These are phyloP conservation scores for Catostylus mosaicus DNA, from an alignment of 30 jellyfish, hydroid and myxozoan genomes.

Conservation along the genomic window DNA sequence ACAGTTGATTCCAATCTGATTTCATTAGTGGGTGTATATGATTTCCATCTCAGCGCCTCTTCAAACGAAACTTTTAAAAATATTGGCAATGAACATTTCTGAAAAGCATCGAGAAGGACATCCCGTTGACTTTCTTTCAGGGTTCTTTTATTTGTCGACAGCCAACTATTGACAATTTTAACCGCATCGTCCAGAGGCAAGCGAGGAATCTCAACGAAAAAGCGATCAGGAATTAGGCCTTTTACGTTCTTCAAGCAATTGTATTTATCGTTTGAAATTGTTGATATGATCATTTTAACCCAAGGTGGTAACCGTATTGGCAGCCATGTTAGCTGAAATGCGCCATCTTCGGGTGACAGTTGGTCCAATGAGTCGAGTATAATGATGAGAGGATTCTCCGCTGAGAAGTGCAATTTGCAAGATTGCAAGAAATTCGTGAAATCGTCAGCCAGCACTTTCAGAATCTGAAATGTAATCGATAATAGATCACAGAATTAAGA, in stretches of 20 bases:
- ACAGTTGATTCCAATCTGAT: slow-evolving; percentile 62
- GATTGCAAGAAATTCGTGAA: slow-evolving; percentile 21
- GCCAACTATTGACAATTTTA: slow-evolving; percentile 58
- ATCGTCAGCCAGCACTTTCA: slow-evolving; percentile 53
- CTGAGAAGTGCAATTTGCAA: slow-evolving; percentile 18
- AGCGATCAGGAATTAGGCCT: slow-evolving; percentile 37
- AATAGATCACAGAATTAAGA: no score
- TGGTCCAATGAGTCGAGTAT: slow-evolving; percentile 78
- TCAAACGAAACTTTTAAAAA: slow-evolving; percentile 76
- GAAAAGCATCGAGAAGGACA: slow-evolving; percentile 50
- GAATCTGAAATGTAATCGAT: no score
- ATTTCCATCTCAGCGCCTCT: slow-evolving; percentile 85
- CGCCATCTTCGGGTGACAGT: slow-evolving; percentile 78
- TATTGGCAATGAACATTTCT: slow-evolving; percentile 77
- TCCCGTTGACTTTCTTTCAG: slow-evolving; percentile 53
- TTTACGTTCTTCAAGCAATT: slow-evolving; percentile 34
- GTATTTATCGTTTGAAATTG: slow-evolving; percentile 56
- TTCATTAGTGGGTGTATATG: slow-evolving; percentile 65
- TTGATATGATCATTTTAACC: slow-evolving; percentile 59
- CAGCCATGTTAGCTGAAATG: slow-evolving; percentile 72
- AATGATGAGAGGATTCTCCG: slow-evolving; percentile 58
- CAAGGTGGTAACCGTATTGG: slow-evolving; percentile 62
- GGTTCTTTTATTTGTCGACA: slow-evolving; percentile 36
- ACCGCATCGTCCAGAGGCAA: slow-evolving; percentile 67
- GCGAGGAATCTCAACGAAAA: slow-evolving; percentile 47